Evolutionary conservation across 37 sponge, comb jelly and placozoan species (phyloP).

Genomic region (Haliclona indistincta): DNA sequence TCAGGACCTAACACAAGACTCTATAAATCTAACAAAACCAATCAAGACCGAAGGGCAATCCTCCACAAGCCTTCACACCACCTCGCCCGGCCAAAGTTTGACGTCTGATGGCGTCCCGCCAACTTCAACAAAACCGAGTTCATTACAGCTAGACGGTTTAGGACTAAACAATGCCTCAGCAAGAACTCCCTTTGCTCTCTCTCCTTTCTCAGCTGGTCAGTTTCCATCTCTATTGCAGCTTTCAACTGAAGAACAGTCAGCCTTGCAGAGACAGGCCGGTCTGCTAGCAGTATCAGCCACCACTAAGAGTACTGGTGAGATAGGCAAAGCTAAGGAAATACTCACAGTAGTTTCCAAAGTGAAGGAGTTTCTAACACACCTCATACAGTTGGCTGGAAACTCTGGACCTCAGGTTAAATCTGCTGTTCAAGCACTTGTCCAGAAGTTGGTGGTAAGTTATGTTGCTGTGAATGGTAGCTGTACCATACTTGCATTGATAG

Average conservation of each 20-base stretch:
- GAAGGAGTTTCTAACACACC: conserved; percentile 68
- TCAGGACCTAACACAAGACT: neutral
- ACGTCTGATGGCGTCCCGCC: neutral
- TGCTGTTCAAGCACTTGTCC: conserved; percentile 64
- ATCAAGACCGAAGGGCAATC: conserved; percentile 66
- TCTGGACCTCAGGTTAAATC: conserved; percentile 48
- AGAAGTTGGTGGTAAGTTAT: conserved; percentile 72
- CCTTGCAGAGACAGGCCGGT: conserved; percentile 47
- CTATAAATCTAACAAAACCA: conserved; percentile 18
- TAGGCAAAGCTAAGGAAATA: conserved; percentile 47
- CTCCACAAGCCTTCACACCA: conserved; percentile 25
- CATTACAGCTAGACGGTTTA: no score
- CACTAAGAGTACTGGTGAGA: conserved; percentile 46
- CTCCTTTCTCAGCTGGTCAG: neutral
- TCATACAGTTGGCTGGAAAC: conserved; percentile 66
- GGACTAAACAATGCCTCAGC: no score
- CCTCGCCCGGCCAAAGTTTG: neutral
- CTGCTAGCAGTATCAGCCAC: conserved; percentile 40
- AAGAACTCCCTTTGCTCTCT: neutral
- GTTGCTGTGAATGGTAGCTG: neutral
- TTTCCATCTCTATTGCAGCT: neutral
- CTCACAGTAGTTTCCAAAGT: conserved; percentile 58
- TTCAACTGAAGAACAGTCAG: conserved; percentile 49
- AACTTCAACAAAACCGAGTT: no score
- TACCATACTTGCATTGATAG: conserved; percentile 12